phyloP scores from a whole-genome alignment of 2,888 invertebrate species.

The Neelides folsomi region DNA sequence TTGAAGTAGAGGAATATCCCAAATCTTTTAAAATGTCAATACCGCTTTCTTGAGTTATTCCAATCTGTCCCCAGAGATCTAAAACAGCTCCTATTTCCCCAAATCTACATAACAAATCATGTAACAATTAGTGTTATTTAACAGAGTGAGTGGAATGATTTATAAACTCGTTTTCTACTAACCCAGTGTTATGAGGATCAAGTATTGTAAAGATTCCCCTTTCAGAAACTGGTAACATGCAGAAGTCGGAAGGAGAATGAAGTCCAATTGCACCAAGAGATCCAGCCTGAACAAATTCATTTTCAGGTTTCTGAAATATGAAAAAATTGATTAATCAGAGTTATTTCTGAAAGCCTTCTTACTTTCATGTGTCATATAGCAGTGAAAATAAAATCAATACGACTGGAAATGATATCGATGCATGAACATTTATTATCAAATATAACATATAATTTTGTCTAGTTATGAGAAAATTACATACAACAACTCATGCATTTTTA shows the following conservation, averaged over 20 bases:
- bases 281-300: too few species aligned
- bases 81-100: slow-evolving; percentile 19
- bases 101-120: slow-evolving; percentile 6
- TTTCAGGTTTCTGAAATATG: too few species aligned
- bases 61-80: slow-evolving; percentile 22
- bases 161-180: not conserved
- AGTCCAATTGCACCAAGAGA: too few species aligned
- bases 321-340: too few species aligned
- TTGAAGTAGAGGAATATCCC: slow-evolving; percentile 18
- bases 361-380: too few species aligned
- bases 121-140: not conserved
- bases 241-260: slow-evolving; percentile 1
- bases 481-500: too few species aligned
- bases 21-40: slow-evolving; percentile 14
- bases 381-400: too few species aligned
- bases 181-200: slow-evolving; percentile 22
- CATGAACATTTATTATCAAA: too few species aligned
- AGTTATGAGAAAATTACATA: not conserved
- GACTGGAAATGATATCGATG: too few species aligned
- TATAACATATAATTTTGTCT: too few species aligned
- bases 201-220: slow-evolving; percentile 23
- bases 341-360: too few species aligned
- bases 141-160: not conserved
- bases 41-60: slow-evolving; percentile 14
- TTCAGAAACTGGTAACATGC: slow-evolving; percentile 7